A percentile compares a stretch with the other conserved stretches of the same genome.
phyloP scores from a whole-genome alignment of 2,888 invertebrate genomes.

The Amblyjoppa fuscipennis region DNA sequence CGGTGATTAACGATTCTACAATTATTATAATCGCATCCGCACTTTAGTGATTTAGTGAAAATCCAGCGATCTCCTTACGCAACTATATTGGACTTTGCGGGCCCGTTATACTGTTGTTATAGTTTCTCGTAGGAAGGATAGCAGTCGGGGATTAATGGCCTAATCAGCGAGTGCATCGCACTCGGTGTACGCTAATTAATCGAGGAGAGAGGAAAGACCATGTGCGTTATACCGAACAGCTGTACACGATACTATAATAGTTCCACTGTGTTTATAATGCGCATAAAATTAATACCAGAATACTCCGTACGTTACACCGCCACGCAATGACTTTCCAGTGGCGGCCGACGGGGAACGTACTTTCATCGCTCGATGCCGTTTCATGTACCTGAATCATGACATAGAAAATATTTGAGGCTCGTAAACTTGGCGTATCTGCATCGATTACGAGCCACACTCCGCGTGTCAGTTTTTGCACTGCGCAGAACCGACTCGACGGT shows the following conservation, averaged over 20 bases:
- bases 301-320: constrained; percentile 39
- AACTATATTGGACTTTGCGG: constrained; percentile 7
- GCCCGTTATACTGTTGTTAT: constrained; percentile 32
- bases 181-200: constrained; percentile 24
- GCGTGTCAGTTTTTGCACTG: constrained; percentile 20
- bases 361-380: constrained; percentile 47
- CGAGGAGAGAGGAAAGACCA: constrained; percentile 10
- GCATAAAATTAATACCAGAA: constrained; percentile 59
- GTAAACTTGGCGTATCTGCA: constrained; percentile 6
- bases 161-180: constrained; percentile 64
- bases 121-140: constrained; percentile 47
- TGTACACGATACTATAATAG: background rate
- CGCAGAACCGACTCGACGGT: background rate
- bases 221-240: constrained; percentile 13
- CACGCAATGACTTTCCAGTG: constrained; percentile 62
- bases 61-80: constrained; percentile 32
- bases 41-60: constrained; percentile 32
- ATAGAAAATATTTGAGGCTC: constrained; percentile 44
- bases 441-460: constrained; percentile 15
- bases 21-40: constrained; percentile 24
- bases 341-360: constrained; percentile 37
- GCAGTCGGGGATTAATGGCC: constrained; percentile 38
- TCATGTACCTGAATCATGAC: constrained; percentile 21
- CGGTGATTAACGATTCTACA: constrained; percentile 20
- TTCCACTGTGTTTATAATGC: constrained; percentile 35